These are phyloP conservation scores for Schizopygopsis malacanthus DNA, from an alignment of 2,797 vertebrate genomes.

Conservation along the genomic window DNA sequence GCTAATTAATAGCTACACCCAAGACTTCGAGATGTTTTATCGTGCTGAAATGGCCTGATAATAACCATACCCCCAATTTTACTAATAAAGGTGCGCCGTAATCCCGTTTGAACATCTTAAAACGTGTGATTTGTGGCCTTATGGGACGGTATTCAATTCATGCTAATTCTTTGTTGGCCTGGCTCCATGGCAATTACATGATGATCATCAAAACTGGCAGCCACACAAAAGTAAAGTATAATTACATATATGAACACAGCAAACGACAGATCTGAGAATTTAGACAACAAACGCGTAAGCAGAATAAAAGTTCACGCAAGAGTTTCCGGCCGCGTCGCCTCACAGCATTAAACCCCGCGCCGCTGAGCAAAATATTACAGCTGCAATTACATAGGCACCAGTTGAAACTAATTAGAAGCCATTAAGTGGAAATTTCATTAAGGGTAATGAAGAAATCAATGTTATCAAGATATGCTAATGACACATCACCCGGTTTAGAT, in stretches of 20 bases:
- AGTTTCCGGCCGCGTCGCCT: conserved; percentile 52
- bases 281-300: background rate
- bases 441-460: conserved; percentile 82
- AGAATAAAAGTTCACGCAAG: conserved; percentile 34
- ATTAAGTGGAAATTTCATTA: conserved; percentile 82
- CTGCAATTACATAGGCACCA: conserved; percentile 71
- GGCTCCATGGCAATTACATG: conserved; percentile 55
- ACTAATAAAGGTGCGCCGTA: conserved; percentile 52
- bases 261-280: conserved; percentile 18
- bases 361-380: conserved; percentile 68
- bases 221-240: conserved; percentile 48
- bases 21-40: background rate
- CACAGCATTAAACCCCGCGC: conserved; percentile 62
- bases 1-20: conserved; percentile 27
- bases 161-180: conserved; percentile 60
- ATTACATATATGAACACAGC: conserved; percentile 25
- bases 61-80: conserved; percentile 24
- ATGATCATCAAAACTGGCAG: conserved; percentile 47
- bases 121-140: conserved; percentile 54
- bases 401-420: conserved; percentile 82
- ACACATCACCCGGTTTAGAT: conserved; percentile 71
- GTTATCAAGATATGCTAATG: conserved; percentile 84
- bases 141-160: conserved; percentile 62
- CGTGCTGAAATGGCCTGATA: background rate
- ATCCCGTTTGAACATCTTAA: conserved; percentile 59